Percentiles rank a stretch among this genome's conserved stretches.
Conservation (phyloP, 2,113 vertebrate species). For the Brevimyrus niger region DNA sequence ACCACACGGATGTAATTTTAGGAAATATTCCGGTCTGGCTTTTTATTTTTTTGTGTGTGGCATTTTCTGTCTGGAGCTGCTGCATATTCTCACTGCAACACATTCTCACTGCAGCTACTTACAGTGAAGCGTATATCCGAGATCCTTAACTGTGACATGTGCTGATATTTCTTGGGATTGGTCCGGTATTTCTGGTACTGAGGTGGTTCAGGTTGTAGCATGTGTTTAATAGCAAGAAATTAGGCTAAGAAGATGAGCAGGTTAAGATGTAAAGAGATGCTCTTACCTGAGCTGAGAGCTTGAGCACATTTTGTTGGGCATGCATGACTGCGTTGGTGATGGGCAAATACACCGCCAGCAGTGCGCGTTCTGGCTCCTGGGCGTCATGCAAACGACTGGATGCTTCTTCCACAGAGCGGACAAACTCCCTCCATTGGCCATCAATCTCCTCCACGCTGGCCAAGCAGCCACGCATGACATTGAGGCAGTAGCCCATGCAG, state of each 20-base stretch:
- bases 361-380: slow-evolving; percentile 62
- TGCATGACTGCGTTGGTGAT: slow-evolving; percentile 66
- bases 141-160: background rate
- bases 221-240: background rate
- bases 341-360: slow-evolving; percentile 64
- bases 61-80: background rate
- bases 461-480: slow-evolving; percentile 73
- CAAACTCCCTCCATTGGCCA: slow-evolving; percentile 69
- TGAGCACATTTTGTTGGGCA: slow-evolving; percentile 49
- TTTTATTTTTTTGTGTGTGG: too few relatives aligned
- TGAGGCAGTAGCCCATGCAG: slow-evolving; percentile 85
- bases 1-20: background rate
- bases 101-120: background rate
- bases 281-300: slow-evolving; percentile 67
- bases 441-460: slow-evolving; percentile 76
- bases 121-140: background rate
- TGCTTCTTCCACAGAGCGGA: slow-evolving; percentile 71
- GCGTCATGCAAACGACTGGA: slow-evolving; percentile 60
- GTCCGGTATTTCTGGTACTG: background rate
- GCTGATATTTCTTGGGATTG: background rate
- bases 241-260: background rate
- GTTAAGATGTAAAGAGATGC: background rate
- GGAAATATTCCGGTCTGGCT: background rate
- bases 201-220: background rate
- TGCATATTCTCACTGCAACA: background rate